Conservation (phyloP, 2,113 vertebrate species). For the Rhynchomys soricoides region DNA sequence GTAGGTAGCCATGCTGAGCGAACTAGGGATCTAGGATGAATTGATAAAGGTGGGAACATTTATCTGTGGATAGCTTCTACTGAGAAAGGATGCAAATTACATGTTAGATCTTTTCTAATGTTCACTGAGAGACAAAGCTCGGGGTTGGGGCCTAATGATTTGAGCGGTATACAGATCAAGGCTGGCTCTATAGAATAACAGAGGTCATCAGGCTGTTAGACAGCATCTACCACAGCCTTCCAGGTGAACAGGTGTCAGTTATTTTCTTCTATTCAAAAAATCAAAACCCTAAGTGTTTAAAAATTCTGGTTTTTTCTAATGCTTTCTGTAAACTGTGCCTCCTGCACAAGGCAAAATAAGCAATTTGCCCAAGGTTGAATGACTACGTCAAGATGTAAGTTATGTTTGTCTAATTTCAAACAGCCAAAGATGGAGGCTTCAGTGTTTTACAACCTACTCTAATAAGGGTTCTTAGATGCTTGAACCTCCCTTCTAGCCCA, state of each 20-base stretch:
- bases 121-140: background rate
- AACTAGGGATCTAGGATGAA: background rate
- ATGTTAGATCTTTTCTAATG: background rate
- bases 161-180: background rate
- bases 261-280: background rate
- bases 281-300: background rate
- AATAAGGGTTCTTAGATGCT: too few relatives aligned
- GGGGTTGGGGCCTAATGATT: background rate
- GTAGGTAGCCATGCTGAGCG: background rate
- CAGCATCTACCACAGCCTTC: background rate
- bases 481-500: too few relatives aligned
- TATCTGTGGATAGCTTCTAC: background rate
- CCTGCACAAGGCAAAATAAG: background rate
- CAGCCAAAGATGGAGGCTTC: background rate
- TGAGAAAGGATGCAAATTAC: background rate
- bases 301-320: background rate
- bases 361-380: background rate
- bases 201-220: background rate
- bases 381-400: background rate
- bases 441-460: too few relatives aligned
- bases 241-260: background rate
- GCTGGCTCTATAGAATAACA: background rate
- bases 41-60: too few relatives aligned
- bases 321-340: background rate
- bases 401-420: conserved; percentile 22